Conservation (phyloP, 2,888 invertebrate species). For the Eristalinus aeneus region DNA sequence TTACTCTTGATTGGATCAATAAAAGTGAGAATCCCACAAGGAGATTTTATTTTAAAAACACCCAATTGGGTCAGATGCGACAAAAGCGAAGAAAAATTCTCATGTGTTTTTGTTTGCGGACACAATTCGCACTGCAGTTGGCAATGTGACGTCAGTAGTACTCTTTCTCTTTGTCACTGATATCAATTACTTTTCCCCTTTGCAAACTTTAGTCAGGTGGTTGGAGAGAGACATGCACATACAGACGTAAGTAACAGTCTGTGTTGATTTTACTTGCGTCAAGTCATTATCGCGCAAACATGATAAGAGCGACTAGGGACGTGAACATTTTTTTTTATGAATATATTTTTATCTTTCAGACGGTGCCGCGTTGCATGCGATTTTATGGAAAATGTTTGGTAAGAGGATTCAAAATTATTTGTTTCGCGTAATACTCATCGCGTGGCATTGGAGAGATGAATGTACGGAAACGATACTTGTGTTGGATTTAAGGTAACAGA, state of each 20-base stretch:
- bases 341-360: background rate
- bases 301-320: background rate
- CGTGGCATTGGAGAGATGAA: too few species aligned
- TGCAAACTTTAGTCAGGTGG: background rate
- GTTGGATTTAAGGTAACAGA: too few species aligned
- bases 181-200: background rate
- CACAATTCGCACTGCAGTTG: background rate
- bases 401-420: too few species aligned
- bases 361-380: background rate
- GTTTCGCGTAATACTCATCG: too few species aligned
- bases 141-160: background rate
- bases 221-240: background rate
- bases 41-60: constrained; percentile 14
- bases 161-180: background rate
- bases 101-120: background rate
- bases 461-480: too few species aligned
- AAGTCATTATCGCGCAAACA: background rate
- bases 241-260: background rate
- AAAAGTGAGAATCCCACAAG: constrained; percentile 10
- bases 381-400: too few species aligned
- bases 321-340: background rate
- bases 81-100: constrained; percentile 36
- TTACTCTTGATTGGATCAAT: background rate
- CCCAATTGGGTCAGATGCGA: constrained; percentile 55
- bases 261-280: background rate